These are phyloP conservation scores for Argyrosomus japonicus DNA, from an alignment of 2,113 vertebrate genomes.

Conservation along the genomic window DNA sequence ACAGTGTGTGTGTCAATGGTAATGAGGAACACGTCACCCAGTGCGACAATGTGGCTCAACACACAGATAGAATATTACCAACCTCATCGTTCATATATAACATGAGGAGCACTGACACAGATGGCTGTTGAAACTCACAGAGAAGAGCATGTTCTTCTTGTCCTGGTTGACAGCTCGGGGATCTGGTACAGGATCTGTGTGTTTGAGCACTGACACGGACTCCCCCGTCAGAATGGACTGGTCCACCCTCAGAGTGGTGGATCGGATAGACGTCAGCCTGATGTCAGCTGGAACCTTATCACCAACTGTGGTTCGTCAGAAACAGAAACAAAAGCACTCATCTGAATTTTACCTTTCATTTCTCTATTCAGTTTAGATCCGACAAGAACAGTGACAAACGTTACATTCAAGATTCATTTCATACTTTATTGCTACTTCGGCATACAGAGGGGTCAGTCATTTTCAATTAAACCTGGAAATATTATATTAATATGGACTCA, in stretches of 20 bases:
- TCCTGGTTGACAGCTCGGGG: slow-evolving; percentile 87
- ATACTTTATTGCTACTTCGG: no score
- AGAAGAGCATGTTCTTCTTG: slow-evolving; percentile 89
- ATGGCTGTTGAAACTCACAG: slow-evolving; percentile 72
- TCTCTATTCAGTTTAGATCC: not conserved
- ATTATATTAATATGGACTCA: no score
- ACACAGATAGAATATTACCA: not conserved
- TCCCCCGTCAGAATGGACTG: slow-evolving; percentile 94
- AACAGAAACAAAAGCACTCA: not conserved
- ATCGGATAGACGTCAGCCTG: slow-evolving; percentile 90
- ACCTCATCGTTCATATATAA: not conserved
- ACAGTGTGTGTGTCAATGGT: not conserved
- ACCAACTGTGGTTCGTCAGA: slow-evolving; percentile 82
- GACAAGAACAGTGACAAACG: no score
- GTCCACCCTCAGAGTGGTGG: slow-evolving; percentile 93
- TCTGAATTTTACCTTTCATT: not conserved
- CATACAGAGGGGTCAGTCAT: no score
- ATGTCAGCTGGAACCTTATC: slow-evolving; percentile 96
- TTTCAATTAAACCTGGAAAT: no score
- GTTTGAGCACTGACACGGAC: slow-evolving; percentile 86
- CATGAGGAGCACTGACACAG: not conserved
- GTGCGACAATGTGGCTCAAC: not conserved
- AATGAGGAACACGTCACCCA: not conserved
- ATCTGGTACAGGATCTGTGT: slow-evolving; percentile 86
- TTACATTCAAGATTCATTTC: no score